Base-by-base conservation (phyloP, 2,797 vertebrate species). In the Micrastur ruficollis region DNA sequence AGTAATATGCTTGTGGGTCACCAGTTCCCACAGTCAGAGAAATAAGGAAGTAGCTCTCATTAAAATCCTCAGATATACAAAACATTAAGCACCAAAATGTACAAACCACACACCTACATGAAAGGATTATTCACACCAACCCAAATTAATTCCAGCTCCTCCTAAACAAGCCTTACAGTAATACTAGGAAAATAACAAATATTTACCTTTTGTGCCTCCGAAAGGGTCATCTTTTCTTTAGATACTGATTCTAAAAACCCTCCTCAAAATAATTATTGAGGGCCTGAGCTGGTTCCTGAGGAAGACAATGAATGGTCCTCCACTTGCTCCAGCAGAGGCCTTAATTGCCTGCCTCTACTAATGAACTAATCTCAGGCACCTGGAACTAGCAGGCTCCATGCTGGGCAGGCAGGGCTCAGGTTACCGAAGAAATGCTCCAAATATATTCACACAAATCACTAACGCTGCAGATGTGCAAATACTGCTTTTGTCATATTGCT, bases 291-390 rank as follows among this genome's bases (percentile, higher is more conserved):
- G 1, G 1, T 86, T 89, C 73, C 50, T 72, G 29, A 23, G 44
- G 40, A 83, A 92, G 27, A 68, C 0, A 0, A 67, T n/a, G 19
- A 49, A 47, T 29, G 2, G 8, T 18, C 11, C 42, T 91, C 12
- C 4, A 10, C 15, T 49, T 5, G 1, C 63, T 93, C 42, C 1
- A 7, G 65, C 80, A 82, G 79, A 86, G 65, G n/a, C 68, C 52
- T n/a, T 97, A 96, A 97, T 97, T 97, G 94, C 89, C 76, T 91
- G 75, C 40, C 56, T 96, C 79, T 89, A 21, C 72, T 97, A 96
- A 97, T 96, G 93, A 96, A 79, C 90, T 97, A 97, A 97, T 97
- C 96, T 97, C 94, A 86, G 89, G 86, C 97, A 97, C 96, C 97
- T 97, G 97, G 97, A 95, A 86, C 68, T 42, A 81, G 86, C 86